A percentile compares a stretch with the other conserved stretches of the same genome.
phyloP scores from a whole-genome alignment of 2,113 vertebrate species.

The Ramphastos sulfuratus region DNA sequence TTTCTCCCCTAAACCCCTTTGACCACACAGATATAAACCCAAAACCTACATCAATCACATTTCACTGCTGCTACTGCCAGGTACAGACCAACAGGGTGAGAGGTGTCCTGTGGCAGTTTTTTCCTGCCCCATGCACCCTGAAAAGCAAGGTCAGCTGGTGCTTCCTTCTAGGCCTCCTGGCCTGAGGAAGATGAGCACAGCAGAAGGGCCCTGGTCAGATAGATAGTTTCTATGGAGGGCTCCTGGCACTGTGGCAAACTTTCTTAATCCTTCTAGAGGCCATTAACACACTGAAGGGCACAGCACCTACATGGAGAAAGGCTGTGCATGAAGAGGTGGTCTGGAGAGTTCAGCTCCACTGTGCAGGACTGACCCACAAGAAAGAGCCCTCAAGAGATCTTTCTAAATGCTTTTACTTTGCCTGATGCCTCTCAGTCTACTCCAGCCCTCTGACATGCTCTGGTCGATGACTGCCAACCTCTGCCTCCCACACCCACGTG shows the following conservation, averaged over 20 bases:
- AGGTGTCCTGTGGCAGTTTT: background rate
- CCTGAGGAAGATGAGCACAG: background rate
- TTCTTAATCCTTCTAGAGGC: background rate
- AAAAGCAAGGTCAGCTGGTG: background rate
- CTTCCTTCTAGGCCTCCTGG: background rate
- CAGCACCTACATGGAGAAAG: background rate
- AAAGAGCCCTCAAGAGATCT: too few relatives aligned
- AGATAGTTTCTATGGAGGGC: background rate
- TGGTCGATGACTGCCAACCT: background rate
- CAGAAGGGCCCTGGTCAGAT: rapidly evolving
- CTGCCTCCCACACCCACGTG: rapidly evolving
- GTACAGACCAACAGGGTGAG: background rate
- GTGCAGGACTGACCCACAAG: background rate
- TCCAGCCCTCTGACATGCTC: background rate
- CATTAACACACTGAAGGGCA: background rate
- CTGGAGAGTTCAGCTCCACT: background rate
- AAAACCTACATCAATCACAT: background rate
- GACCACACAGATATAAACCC: rapidly evolving
- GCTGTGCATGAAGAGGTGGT: background rate
- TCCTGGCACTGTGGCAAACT: background rate
- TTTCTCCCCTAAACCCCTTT: background rate
- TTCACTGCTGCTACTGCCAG: background rate
- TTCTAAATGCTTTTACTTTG: background rate
- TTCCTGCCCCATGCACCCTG: background rate
- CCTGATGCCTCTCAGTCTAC: background rate